Base-by-base conservation (phyloP, 2,113 vertebrate genomes). In the Epinephelus moara region DNA sequence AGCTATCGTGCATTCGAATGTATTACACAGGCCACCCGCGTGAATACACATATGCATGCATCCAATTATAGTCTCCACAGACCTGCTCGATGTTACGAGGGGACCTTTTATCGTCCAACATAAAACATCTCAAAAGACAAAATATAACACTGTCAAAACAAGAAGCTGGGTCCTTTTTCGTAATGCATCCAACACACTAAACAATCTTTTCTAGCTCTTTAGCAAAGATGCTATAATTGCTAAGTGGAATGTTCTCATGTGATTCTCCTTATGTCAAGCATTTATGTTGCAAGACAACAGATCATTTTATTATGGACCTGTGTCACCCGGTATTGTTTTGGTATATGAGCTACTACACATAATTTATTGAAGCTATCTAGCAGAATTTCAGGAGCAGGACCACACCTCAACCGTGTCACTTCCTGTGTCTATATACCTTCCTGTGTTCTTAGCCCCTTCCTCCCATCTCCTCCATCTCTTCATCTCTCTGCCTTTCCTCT, bases 31-130 rank as follows among this genome's bases (percentile, higher is more conserved):
- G 57, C 78, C 63, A 52, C 23, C 25, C 25, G 30, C 53, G 59
- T 59, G 59, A 17, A 66, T 12, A 21, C 67, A 49, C 17, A 42
- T 15, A 50, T 1, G n/a, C 47, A 70, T 53, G 49, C 23, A 69
- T 69, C 30, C 17, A 59, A 62, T 76, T 62, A 57, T 62, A 66
- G 52, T 73, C 53, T 61, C 56, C 62, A 74, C 9, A 57, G 56
- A 62, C 75, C 12, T 25, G 33, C 19, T 17, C 7, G 0, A 37
- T 69, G 59, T 70, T 57, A 78, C 13, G 0, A 52, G 1, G 6
- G 19, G 12, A 64, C 19, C 45, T 64, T 70, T 40, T n/a, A 81
- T 18, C n/a, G 19, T 64, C n/a, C 4, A n/a, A 80, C 27, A 80
- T 75, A 64, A 67, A 71, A 77, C 19, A 12, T 27, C 52, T 66